Evolutionary conservation across 2,113 vertebrate genomes (phyloP).

Genomic region (Coturnix japonica): DNA sequence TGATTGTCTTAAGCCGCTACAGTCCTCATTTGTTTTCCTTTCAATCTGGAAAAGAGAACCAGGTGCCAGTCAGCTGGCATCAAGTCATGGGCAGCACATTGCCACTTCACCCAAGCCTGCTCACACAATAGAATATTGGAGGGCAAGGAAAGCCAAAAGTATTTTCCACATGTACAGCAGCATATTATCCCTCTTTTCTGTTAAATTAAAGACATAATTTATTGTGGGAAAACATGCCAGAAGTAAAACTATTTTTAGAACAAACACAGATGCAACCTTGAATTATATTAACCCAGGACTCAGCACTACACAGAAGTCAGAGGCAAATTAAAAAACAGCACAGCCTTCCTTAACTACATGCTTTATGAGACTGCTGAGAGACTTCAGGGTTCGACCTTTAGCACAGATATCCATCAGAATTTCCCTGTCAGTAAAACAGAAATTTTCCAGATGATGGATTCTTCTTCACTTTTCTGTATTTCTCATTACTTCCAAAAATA

Average conservation of each 20-base stretch:
- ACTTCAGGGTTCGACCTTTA: background rate
- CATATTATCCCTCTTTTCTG: rapidly evolving
- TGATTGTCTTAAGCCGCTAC: background rate
- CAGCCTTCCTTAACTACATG: background rate
- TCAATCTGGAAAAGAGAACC: background rate
- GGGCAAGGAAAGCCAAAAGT: background rate
- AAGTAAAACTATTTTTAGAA: background rate
- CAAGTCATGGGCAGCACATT: rapidly evolving
- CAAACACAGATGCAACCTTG: background rate
- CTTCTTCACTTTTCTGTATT: background rate
- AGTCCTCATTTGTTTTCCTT: background rate
- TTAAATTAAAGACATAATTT: background rate
- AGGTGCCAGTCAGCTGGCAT: background rate
- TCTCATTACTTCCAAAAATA: background rate
- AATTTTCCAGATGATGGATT: background rate
- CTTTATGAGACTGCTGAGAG: background rate
- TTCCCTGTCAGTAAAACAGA: background rate
- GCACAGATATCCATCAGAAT: background rate
- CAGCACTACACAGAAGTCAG: background rate
- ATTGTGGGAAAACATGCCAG: background rate
- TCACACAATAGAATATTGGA: background rate
- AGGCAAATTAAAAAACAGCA: background rate
- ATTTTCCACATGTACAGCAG: background rate
- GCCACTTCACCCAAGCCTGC: background rate
- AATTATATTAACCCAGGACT: rapidly evolving